Base-by-base conservation (phyloP, 2,888 invertebrate genomes). In the Oxytorus armatus region DNA sequence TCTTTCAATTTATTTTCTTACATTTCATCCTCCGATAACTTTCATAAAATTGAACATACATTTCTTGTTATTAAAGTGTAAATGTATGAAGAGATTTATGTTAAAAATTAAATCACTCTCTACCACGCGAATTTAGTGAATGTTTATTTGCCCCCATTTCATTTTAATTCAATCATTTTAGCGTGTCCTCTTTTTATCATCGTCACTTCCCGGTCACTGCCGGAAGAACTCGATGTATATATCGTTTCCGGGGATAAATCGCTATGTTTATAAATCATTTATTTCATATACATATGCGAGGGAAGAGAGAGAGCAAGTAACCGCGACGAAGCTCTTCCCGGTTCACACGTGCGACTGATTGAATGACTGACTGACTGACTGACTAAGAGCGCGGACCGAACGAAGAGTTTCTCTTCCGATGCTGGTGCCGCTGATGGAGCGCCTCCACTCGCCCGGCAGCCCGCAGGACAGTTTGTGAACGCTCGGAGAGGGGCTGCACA, bases 351-450 rank as follows among this genome's bases (percentile, higher is more conserved):
- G 82, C 83, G 82, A 82, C 82, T 85, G 81, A 83, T 83, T 85
- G 82, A 83, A 80, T 85, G 85, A 84, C 84, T 86, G 87, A 85
- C 87, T 86, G 84, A 84, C 86, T 86, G 85, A 81, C 86, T 84
- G 83, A 86, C 81, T 86, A 83, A 82, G 84, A 84, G 83, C 83
- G 77, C 80, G n/a, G 61, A 74, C 80, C 81, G 80, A 81, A 77
- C 84, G 83, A 86, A 86, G 85, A 87, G 87, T 88, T 88, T 84
- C 88, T 89, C 88, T 81, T 85, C 84, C 77, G 82, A 70, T 79
- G 68, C 68, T 78, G 78, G 29, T 69, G 70, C 72, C 75, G 78
- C 68, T 69, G 79, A 76, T 76, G 42, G 76, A 79, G 73, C 79
- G 74, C 79, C 81, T 82, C 82, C 78, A 83, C 79, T 84, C 79